Base-by-base conservation (phyloP, 2,888 invertebrate species). In the Mesorhabditis sp. region DNA sequence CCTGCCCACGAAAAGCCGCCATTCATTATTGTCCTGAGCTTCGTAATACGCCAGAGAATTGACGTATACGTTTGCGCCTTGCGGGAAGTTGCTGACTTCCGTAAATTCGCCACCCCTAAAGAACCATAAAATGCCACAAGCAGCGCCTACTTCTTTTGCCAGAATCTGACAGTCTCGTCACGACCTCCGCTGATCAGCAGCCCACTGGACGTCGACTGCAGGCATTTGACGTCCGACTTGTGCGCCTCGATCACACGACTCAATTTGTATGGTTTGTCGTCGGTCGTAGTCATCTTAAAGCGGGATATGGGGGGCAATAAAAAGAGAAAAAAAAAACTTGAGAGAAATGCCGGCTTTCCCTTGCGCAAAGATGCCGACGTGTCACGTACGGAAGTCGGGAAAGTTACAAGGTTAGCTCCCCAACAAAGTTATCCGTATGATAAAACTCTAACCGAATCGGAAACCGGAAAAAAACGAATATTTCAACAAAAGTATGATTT, bases 81-180 rank as follows among this genome's bases (percentile, higher is more conserved):
- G 77, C 4, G 50, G 15, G 45, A 71, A 70, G 61, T 64, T 5
- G 50, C 69, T 4, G 15, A 67, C 66, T 42, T 73, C 67, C 42
- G 28, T 4, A 66, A 73, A 78, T 15, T 76, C 72, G 10, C 76
- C 76, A 10, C 69, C 72, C 41, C 76, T 74, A 58, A 50, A 69
- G 70, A 41, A 63, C 44, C 44, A 43, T 15, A 41, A 6, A 43
- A 13, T 43, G 62, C 28, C 7, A 65, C 45, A 69, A 42, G 15
- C 45, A 10, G 50, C 2, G 65, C 69, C 62, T 6, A 78, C 78
- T 70, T 71, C 66, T 73, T 72, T 4, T 65, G 69, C 80, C 80
- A 82, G 67, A 79, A 71, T 28, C 72, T 72, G 7, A 82, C 70
- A 7, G 70, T 71, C 43, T 80, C 81, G 58, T 82, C 82, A n/a